Evolutionary conservation across 2,113 vertebrate species (phyloP), one percentile per base, ranked within the genome.

Genomic region (Clarias batrachus): DNA sequence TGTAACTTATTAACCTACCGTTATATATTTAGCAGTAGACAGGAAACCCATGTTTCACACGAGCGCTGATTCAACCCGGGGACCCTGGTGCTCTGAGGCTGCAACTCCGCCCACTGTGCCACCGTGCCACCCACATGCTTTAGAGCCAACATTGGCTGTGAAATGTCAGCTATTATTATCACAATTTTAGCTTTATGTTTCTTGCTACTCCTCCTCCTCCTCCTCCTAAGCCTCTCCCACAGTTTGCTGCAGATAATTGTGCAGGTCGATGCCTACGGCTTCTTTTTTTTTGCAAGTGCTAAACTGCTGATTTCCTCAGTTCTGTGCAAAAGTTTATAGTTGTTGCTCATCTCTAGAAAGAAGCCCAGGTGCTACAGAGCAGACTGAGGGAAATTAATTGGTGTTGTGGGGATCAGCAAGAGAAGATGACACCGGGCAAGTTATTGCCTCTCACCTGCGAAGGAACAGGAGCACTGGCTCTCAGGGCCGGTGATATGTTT

Each of bases 321-420:
- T 60, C n/a, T 56, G 6, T 82, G 71, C 59, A 87, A 30, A 87
- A 82, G 68, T 87, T 83, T 82, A 27, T 76, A 25, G 62, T 19
- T 79, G 74, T 25, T 30, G 73, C 74, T 79, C 10, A 12, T 68
- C 54, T 79, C 54, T 79, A 65, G 63, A 33, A 33, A 84, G 63
- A 83, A 73, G 33, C 27, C 30, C 85, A 82, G 85, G 82, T 89
- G 82, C 82, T 27, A 21, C 10, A 70, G 70, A 52, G 17, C 86
- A 79, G 71, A 80, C 80, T 57, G 63, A 66, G 73, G 68, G 17
- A 89, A 87, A 87, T 74, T 62, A 83, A 86, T 87, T 86, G 80
- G 74, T 82, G 41, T 81, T 85, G 37, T 81, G 80, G 80, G 84
- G 73, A 86, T 89, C 83, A 71, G 41, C 71, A 76, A 16, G 52